Conservation (phyloP, 2,888 invertebrate species). For the Unio pictorum region DNA sequence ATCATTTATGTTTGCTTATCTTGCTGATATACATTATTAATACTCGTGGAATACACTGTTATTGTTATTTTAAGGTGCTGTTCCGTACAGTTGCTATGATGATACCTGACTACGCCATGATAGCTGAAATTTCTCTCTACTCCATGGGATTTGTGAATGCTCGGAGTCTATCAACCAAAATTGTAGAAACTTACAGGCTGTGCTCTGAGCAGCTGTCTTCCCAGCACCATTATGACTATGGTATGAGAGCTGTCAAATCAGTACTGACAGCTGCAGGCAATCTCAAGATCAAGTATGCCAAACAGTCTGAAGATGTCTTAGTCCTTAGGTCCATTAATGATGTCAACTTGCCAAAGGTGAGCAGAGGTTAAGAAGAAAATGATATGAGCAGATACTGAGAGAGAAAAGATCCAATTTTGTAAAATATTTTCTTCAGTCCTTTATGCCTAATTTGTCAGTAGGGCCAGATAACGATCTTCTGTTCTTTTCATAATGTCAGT, state of each 20-base stretch:
- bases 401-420: background rate
- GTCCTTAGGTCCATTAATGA: slow-evolving; percentile 71
- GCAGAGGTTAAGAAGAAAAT: background rate
- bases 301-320: slow-evolving; percentile 66
- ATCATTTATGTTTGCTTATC: no score
- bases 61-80: slow-evolving; percentile 55
- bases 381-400: slow-evolving; percentile 18
- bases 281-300: slow-evolving; percentile 69
- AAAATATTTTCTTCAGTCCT: background rate
- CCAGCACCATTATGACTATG: slow-evolving; percentile 72
- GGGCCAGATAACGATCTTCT: background rate
- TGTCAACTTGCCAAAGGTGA: slow-evolving; percentile 71
- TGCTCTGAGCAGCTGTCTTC: slow-evolving; percentile 72
- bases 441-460: background rate
- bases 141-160: slow-evolving; percentile 72
- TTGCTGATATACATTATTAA: no score
- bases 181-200: slow-evolving; percentile 69
- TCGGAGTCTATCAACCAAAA: slow-evolving; percentile 67
- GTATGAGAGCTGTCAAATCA: slow-evolving; percentile 71
- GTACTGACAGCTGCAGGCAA: slow-evolving; percentile 71
- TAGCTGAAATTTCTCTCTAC: slow-evolving; percentile 71
- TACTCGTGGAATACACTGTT: background rate
- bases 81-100: slow-evolving; percentile 72
- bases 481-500: background rate
- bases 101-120: slow-evolving; percentile 72